Evolutionary conservation across 1,140 invertebrate species (phyloP).

Genomic region (Lucilia sericata): DNA sequence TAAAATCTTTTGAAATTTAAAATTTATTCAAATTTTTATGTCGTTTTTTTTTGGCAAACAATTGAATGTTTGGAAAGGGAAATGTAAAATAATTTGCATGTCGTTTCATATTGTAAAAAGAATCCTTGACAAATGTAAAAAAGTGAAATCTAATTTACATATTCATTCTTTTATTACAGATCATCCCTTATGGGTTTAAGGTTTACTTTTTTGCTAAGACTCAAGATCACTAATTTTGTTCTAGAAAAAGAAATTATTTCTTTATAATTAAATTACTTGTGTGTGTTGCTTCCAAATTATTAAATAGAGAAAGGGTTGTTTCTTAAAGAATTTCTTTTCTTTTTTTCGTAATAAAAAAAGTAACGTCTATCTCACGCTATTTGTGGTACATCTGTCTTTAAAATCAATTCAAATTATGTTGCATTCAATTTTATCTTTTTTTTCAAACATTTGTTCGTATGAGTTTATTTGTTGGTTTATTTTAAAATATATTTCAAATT

Average conservation of each 20-base stretch:
- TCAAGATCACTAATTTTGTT: not conserved
- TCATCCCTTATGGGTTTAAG: conserved; percentile 24
- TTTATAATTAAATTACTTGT: not conserved
- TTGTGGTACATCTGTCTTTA: conserved; percentile 30
- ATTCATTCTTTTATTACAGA: not conserved
- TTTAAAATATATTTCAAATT: conserved; percentile 24
- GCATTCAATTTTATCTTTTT: not conserved
- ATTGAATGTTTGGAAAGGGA: not conserved
- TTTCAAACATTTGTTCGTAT: too few relatives aligned
- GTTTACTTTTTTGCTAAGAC: too few relatives aligned
- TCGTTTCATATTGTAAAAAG: not conserved
- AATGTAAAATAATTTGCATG: conserved; percentile 37
- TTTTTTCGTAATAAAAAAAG: not conserved
- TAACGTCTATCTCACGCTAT: not conserved
- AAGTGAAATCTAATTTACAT: conserved; percentile 40
- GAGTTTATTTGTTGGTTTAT: not conserved
- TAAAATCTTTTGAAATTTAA: not conserved
- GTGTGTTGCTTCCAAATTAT: too few relatives aligned
- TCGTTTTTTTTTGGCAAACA: conserved; percentile 11
- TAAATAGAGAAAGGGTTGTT: conserved; percentile 2
- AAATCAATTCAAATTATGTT: conserved; percentile 18
- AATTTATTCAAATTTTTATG: not conserved
- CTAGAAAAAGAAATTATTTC: not conserved
- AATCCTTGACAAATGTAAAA: not conserved
- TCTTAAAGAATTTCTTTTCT: not conserved